A percentile compares a stretch with the other conserved stretches of the same genome.
These are phyloP conservation scores for Fabriciana adippe DNA, from an alignment of 2,888 invertebrate genomes.

Conservation along the genomic window DNA sequence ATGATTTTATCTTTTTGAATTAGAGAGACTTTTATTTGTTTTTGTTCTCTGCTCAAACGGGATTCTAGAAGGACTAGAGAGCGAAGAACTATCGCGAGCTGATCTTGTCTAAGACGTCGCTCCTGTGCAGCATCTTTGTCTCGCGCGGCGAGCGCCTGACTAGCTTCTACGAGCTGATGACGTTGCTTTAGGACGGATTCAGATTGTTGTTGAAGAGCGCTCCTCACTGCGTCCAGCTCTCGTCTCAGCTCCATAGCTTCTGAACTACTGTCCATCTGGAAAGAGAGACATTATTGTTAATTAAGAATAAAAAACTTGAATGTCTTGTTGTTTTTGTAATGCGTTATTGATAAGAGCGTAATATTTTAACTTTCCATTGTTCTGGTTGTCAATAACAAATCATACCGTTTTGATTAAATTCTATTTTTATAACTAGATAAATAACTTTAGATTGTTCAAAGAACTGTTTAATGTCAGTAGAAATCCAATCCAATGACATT, in stretches of 20 bases:
- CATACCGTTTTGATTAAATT: too few relatives aligned
- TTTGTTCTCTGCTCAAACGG: slow-evolving; percentile 87
- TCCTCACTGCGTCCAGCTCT: slow-evolving; percentile 86
- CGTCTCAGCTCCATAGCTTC: slow-evolving; percentile 82
- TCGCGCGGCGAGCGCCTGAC: slow-evolving; percentile 81
- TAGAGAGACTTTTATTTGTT: slow-evolving; percentile 85
- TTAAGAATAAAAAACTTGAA: neutral
- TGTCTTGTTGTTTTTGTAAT: too few relatives aligned
- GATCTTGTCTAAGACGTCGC: slow-evolving; percentile 85
- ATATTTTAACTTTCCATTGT: too few relatives aligned
- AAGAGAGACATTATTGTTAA: slow-evolving; percentile 50
- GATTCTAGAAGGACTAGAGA: slow-evolving; percentile 88
- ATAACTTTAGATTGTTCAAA: slow-evolving; percentile 11
- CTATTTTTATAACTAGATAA: neutral
- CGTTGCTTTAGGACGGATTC: slow-evolving; percentile 85
- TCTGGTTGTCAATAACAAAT: too few relatives aligned
- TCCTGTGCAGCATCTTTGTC: slow-evolving; percentile 84
- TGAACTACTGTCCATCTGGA: slow-evolving; percentile 86
- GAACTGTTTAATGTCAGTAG: slow-evolving; percentile 40
- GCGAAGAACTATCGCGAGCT: slow-evolving; percentile 86
- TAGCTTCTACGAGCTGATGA: slow-evolving; percentile 85
- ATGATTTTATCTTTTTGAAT: slow-evolving; percentile 88
- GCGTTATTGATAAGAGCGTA: too few relatives aligned
- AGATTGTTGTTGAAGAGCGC: slow-evolving; percentile 85
- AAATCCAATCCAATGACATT: slow-evolving; percentile 45